These are phyloP conservation scores for Thysanoteuthis rhombus DNA, from an alignment of 2,888 invertebrate genomes.

Conservation along the genomic window DNA sequence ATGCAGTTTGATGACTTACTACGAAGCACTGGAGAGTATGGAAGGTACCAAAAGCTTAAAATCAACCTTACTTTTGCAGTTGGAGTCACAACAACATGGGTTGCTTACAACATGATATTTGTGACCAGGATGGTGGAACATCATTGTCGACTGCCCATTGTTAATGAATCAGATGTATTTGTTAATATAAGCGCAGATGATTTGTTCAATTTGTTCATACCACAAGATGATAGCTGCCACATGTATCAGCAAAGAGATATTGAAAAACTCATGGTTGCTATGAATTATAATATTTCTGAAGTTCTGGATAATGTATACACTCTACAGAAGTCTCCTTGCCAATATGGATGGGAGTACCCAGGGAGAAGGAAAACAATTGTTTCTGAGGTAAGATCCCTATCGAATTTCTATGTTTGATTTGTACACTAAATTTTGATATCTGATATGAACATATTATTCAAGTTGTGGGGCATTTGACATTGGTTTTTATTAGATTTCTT, in stretches of 20 bases:
- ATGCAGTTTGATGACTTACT: neutral
- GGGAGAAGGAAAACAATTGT: neutral
- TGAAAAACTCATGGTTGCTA: neutral
- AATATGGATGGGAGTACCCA: neutral
- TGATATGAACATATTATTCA: too few species aligned
- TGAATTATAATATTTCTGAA: neutral
- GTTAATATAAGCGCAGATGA: neutral
- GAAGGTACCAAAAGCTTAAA: slow-evolving; percentile 12
- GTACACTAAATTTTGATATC: too few species aligned
- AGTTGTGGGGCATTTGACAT: too few species aligned
- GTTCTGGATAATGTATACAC: neutral
- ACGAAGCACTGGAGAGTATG: neutral
- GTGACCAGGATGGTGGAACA: neutral
- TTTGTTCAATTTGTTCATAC: neutral
- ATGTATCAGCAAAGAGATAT: slow-evolving; percentile 12
- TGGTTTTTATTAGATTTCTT: too few species aligned
- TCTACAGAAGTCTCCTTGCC: neutral
- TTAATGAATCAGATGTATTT: neutral
- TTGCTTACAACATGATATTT: slow-evolving; percentile 12
- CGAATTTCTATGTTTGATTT: slow-evolving; percentile 41
- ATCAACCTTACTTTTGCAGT: neutral
- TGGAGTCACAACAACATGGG: neutral
- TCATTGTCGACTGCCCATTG: neutral
- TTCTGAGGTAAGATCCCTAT: neutral
- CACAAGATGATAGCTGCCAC: neutral